Base-by-base conservation (phyloP, 1,140 invertebrate genomes). In the Bombus soroeensis region DNA sequence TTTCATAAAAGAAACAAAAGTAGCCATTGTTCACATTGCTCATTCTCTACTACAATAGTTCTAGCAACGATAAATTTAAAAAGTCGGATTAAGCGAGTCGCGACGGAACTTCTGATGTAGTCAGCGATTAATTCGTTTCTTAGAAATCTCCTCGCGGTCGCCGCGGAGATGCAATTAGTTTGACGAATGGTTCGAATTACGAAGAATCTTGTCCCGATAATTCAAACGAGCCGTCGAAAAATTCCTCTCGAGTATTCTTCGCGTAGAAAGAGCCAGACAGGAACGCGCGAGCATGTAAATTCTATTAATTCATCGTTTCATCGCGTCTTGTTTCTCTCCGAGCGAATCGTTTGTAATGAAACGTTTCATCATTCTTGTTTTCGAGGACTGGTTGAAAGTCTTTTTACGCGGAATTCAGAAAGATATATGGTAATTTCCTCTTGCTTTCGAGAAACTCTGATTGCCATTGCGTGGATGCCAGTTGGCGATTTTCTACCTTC, bases 111-210 rank as follows among this genome's bases (percentile, higher is more conserved):
- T 81, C 47, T 4, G 8, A 5, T 32, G 34, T 18, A 28, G 2
- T 25, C 25, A 9, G 13, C 75, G 47, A 84, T 84, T 84, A 79
- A 84, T 84, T 43, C 66, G 75, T 37, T 84, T 84, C 82, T 62
- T 47, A 71, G 82, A 84, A 79, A 43, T 57, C 39, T 12, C 34
- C 34, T 15, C 8, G 39, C 22, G 32, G 37, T 59, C 70, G 28
- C 53, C 22, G n/a, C 37, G 47, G 32, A 70, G 47, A 25, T 34
- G 77, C 43, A 72, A 84, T 72, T 79, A 84, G 10, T 59, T 57
- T 84, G 82, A 84, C 25, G 66, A 84, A 84, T 84, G 82, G 53
- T 3, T 37, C 66, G 76, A 59, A 39, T 79, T 79, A 47, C 75
- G 15, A 10, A 37, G 82, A 71, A 79, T 39, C 47, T 15, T 62